phyloP scores from a whole-genome alignment of 92 coral and sea anemone genomes.

The Epizoanthus rinbou region DNA sequence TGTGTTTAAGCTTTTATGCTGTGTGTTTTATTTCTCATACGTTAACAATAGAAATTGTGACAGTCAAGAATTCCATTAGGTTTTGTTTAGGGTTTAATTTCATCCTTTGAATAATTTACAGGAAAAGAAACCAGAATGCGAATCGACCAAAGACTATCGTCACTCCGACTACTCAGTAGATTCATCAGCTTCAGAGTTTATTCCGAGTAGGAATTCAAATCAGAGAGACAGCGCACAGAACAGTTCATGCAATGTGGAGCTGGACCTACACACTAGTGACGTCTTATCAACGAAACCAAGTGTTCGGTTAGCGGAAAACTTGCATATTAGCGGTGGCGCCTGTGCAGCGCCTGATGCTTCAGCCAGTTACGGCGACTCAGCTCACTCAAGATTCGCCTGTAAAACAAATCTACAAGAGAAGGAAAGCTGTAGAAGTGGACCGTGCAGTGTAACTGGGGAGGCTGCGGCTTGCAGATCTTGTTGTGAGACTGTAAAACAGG shows the following conservation, averaged over 20 bases:
- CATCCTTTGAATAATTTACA: neutral
- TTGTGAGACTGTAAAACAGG: slow-evolving; percentile 46
- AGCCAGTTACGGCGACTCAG: neutral
- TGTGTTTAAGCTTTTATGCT: too few relatives aligned
- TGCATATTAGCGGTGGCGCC: neutral
- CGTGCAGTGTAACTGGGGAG: neutral
- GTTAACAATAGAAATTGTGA: neutral
- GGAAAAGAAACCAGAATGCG: neutral
- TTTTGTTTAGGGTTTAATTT: neutral
- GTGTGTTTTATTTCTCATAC: neutral
- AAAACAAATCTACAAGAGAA: neutral
- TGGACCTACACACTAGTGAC: neutral
- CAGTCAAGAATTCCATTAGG: neutral
- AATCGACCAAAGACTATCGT: neutral
- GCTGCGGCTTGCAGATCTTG: slow-evolving; percentile 38
- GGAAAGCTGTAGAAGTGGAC: slow-evolving; percentile 5
- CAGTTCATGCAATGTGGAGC: neutral
- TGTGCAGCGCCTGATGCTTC: slow-evolving; percentile 1
- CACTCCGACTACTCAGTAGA: neutral
- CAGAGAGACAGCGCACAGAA: slow-evolving; percentile 2
- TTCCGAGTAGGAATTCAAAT: neutral
- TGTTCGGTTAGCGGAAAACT: neutral
- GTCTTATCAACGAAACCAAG: neutral
- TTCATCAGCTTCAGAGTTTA: neutral
- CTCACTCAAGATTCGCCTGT: neutral